Percentiles rank a stretch among this genome's conserved stretches.
These are phyloP conservation scores for Lucinisca nassula DNA, from an alignment of 2,888 invertebrate species.

Conservation along the genomic window DNA sequence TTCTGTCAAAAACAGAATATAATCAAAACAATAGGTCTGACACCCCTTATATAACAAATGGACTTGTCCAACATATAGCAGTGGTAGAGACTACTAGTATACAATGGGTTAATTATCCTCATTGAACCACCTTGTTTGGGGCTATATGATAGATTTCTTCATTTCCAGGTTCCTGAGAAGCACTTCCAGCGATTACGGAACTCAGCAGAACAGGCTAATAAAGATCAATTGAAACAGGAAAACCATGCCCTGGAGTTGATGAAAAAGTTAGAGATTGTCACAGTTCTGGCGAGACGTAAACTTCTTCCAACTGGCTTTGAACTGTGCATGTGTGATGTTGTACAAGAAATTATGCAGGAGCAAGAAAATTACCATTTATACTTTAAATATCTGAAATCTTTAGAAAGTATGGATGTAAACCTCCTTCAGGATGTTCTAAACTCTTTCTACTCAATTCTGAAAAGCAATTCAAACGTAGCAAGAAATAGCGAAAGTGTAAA, in stretches of 20 bases:
- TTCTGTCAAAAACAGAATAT: no score
- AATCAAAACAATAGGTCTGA: no score
- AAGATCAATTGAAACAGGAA: slow-evolving; percentile 76
- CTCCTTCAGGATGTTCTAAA: slow-evolving; percentile 76
- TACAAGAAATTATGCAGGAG: slow-evolving; percentile 80
- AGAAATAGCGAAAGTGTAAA: slow-evolving; percentile 74
- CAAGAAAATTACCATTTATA: slow-evolving; percentile 79
- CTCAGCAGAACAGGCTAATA: slow-evolving; percentile 74
- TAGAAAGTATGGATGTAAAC: slow-evolving; percentile 75
- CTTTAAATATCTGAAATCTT: slow-evolving; percentile 80
- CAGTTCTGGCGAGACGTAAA: slow-evolving; percentile 76
- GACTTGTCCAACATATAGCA: no score
- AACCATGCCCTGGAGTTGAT: slow-evolving; percentile 76
- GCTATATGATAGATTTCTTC: no score
- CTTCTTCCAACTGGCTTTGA: slow-evolving; percentile 83
- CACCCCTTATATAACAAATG: no score
- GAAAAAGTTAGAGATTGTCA: slow-evolving; percentile 81
- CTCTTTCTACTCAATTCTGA: slow-evolving; percentile 77
- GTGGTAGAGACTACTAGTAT: no score
- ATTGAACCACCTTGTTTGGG: no score
- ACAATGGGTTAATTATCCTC: no score
- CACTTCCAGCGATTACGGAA: slow-evolving; percentile 74
- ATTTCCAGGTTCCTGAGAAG: slow-evolving; percentile 72
- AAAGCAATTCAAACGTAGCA: slow-evolving; percentile 73
- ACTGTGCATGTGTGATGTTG: slow-evolving; percentile 82